Conservation (phyloP, 2,888 invertebrate genomes). For the Eilema griseolum region DNA sequence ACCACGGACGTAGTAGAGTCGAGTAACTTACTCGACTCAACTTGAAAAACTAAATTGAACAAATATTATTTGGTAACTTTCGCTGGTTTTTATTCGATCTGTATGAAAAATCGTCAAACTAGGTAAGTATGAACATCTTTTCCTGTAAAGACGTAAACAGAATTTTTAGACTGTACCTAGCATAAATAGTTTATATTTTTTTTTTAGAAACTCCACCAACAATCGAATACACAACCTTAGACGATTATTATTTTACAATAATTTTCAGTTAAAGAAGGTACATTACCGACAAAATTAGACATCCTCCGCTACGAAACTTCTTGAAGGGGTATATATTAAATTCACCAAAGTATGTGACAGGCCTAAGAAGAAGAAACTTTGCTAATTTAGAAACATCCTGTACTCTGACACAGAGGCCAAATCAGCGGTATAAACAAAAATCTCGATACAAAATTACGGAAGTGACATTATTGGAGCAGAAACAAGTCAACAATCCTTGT, state of each 20-base stretch:
- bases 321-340: neutral
- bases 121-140: too few species aligned
- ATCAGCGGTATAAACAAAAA: constrained; percentile 50
- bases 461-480: constrained; percentile 51
- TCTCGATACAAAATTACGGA: constrained; percentile 51
- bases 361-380: neutral
- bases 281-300: neutral
- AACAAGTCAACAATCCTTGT: constrained; percentile 54
- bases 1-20: too few species aligned
- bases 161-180: too few species aligned
- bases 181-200: too few species aligned
- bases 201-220: too few species aligned
- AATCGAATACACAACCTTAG: too few species aligned
- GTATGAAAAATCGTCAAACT: too few species aligned
- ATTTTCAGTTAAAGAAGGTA: neutral
- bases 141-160: too few species aligned
- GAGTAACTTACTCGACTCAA: too few species aligned
- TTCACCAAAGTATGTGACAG: constrained; percentile 1
- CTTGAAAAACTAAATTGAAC: too few species aligned
- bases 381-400: constrained; percentile 7
- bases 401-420: constrained; percentile 17
- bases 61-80: too few species aligned
- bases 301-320: neutral
- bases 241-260: neutral
- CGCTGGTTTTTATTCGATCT: too few species aligned